Evolutionary conservation across 2,888 invertebrate genomes (phyloP).

Genomic region (Cephus nigrinus): DNA sequence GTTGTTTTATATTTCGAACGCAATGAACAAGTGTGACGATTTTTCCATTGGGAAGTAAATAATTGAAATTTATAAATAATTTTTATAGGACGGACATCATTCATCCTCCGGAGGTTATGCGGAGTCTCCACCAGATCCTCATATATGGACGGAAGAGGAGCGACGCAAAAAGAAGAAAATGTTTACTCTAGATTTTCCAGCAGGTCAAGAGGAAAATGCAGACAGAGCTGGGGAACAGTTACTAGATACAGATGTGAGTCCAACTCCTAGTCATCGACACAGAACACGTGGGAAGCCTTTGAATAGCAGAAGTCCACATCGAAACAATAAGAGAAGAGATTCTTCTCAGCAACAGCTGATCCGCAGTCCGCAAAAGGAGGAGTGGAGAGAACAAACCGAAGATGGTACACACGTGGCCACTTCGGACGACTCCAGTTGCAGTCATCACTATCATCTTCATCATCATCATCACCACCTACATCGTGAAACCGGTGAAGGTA

Average conservation of each 20-base stretch:
- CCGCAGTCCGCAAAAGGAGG: conserved; percentile 66
- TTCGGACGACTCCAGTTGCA: conserved; percentile 72
- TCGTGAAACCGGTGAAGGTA: conserved; percentile 42
- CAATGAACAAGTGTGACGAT: not conserved
- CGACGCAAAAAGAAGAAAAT: conserved; percentile 78
- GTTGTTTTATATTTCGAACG: not conserved
- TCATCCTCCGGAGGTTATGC: conserved; percentile 62
- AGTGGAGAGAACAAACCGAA: conserved; percentile 69
- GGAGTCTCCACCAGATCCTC: conserved; percentile 58
- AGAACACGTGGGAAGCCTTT: conserved; percentile 39
- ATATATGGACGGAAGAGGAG: conserved; percentile 76
- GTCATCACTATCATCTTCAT: conserved; percentile 59
- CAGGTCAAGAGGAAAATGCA: conserved; percentile 69
- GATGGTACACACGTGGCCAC: conserved; percentile 71
- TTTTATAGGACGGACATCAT: conserved; percentile 50
- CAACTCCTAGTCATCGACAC: conserved; percentile 54
- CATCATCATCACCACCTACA: conserved; percentile 59
- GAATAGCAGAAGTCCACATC: conserved; percentile 42
- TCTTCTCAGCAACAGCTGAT: conserved; percentile 55
- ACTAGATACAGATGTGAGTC: conserved; percentile 39
- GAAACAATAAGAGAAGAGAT: conserved; percentile 52
- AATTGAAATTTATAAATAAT: not conserved
- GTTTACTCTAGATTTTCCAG: conserved; percentile 81
- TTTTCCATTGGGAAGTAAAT: not conserved
- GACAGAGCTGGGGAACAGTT: conserved; percentile 36